Base-by-base conservation (phyloP, 2,113 vertebrate genomes). In the Glaucidium brasilianum region DNA sequence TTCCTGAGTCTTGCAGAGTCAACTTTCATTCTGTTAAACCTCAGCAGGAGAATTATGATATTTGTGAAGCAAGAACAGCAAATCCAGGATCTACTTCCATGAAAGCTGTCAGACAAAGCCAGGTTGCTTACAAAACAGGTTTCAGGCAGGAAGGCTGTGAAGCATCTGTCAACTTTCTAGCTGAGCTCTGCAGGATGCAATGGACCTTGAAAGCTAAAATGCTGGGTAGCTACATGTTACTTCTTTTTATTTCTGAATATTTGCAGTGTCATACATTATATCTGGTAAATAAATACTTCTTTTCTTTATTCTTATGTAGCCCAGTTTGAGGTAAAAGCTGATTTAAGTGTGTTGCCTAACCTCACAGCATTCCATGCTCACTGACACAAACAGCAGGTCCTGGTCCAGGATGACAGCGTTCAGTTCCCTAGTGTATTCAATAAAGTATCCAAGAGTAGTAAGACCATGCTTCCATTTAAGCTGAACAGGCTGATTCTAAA, bases 1-100 rank as follows among this genome's bases (percentile, higher is more conserved):
- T 94, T 91, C 47, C 47, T 59, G 8, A 37, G 55, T 84, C 76
- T 71, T 89, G 56, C 20, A 67, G 39, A 85, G 26, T 37, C 10
- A 84, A 84, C 71, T 91, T 89, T 68, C 62, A 96, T 75, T 92
- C 86, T 84, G 60, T 56, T 75, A 81, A 95, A 78, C 35, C 16
- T 94, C 86, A 52, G 30, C 15, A 49, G 16, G 23, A 91, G 52
- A 92, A 64, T 58, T 62, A 87, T 49, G 22, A 7, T 63, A 81
- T 75, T 84, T 91, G 21, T 74, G 52, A 87, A 78, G 6, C 0
- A 78, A 37, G 27, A 94, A 79, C 52, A 85, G 53, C 49, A 94
- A 95, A 95, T 64, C 21, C 58, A 75, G 30, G 64, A 68, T 78
- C 35, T 47, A 43, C 27, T 67, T 75, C 34, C 52, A n/a, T n/a